phyloP scores from a whole-genome alignment of 2,113 vertebrate species.

The Cyanistes caeruleus region DNA sequence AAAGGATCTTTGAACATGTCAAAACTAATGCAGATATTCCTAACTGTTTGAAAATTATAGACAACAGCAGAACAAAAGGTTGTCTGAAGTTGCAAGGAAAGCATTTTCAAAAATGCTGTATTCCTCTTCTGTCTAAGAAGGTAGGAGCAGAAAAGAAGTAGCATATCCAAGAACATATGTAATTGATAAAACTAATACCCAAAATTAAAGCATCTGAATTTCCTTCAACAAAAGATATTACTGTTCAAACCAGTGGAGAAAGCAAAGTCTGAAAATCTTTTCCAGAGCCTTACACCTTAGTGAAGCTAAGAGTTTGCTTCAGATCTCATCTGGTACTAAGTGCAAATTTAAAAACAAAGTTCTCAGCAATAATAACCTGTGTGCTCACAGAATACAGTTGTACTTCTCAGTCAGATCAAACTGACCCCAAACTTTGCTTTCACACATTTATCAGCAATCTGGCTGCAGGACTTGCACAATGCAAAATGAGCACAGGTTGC shows the following conservation, averaged over 20 bases:
- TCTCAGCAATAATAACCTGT: background rate
- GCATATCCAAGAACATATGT: background rate
- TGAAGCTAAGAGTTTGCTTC: background rate
- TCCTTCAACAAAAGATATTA: slow-evolving; percentile 3
- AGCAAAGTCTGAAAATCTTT: background rate
- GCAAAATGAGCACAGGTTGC: no score
- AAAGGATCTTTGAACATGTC: slow-evolving; percentile 4
- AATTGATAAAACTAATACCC: slow-evolving; percentile 30
- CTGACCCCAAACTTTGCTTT: background rate
- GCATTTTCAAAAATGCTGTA: slow-evolving; percentile 41
- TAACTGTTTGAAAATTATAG: slow-evolving; percentile 59
- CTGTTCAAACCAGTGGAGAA: background rate
- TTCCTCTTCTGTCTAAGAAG: background rate
- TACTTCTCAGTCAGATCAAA: background rate
- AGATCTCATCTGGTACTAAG: background rate
- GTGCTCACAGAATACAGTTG: background rate
- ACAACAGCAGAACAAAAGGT: slow-evolving; percentile 66
- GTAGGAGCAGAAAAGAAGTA: background rate
- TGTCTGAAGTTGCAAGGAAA: slow-evolving; percentile 47
- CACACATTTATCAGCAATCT: background rate
- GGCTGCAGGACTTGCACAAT: no score
- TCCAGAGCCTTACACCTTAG: background rate
- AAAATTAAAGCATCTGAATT: background rate
- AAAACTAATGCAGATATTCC: slow-evolving; percentile 44
- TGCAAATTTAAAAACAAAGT: background rate